These are phyloP conservation scores for Lamellibrachia columna DNA, from an alignment of 2,888 invertebrate genomes.

Conservation along the genomic window DNA sequence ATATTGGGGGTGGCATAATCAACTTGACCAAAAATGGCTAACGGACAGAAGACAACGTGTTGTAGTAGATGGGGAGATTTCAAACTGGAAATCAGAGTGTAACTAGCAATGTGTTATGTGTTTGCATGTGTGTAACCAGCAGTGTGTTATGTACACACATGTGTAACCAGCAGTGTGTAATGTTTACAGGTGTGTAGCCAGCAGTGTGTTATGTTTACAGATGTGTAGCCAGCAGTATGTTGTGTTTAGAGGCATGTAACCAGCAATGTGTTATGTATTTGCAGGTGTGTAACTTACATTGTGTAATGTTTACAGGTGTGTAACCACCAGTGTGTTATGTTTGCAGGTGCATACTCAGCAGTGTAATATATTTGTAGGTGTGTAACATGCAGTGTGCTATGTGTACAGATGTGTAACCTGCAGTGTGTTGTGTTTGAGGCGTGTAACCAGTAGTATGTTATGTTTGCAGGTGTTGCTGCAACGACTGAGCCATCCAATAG, in stretches of 20 bases:
- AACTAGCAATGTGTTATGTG: not conserved
- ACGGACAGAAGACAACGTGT: too few species aligned
- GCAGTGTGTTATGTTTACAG: not conserved
- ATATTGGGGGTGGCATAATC: too few species aligned
- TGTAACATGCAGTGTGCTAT: not conserved
- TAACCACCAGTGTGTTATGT: not conserved
- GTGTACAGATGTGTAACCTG: not conserved
- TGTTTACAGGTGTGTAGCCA: not conserved
- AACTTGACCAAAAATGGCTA: too few species aligned
- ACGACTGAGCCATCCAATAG: not conserved
- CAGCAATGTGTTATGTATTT: not conserved
- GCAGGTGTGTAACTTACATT: not conserved
- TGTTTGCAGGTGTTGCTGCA: not conserved
- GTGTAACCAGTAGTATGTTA: not conserved
- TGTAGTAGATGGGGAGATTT: too few species aligned
- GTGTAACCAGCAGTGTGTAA: too few species aligned
- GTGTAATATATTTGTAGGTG: not conserved
- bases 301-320: not conserved
- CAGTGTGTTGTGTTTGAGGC: not conserved
- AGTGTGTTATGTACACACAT: too few species aligned
- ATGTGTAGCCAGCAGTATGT: not conserved
- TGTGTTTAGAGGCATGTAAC: not conserved
- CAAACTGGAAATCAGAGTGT: not conserved
- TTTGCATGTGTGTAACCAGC: not conserved
- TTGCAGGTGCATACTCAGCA: not conserved